These are phyloP conservation scores for Morpho helenor DNA, from an alignment of 2,888 invertebrate genomes.

Conservation along the genomic window DNA sequence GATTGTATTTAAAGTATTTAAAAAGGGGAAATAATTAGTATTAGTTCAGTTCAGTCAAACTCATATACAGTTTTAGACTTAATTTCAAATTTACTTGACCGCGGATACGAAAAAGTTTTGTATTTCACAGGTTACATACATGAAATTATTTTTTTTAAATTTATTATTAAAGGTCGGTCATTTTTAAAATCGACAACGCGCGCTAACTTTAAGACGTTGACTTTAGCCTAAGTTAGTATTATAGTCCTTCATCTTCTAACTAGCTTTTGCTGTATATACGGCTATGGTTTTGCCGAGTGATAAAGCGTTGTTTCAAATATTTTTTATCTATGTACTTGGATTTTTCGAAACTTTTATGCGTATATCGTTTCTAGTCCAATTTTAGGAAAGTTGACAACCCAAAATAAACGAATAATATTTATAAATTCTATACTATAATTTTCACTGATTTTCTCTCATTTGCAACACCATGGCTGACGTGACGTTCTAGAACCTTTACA, in stretches of 20 bases:
- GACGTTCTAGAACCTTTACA: no score
- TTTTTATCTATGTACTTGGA: conserved; percentile 42
- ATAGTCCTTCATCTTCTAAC: conserved; percentile 42
- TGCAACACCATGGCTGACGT: no score
- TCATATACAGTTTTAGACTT: no score
- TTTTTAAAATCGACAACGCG: not conserved
- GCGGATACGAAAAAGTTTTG: no score
- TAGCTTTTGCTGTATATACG: conserved; percentile 54
- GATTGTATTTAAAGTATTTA: no score
- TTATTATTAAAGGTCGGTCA: not conserved
- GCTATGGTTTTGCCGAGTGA: conserved; percentile 44
- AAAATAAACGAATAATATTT: not conserved
- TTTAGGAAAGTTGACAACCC: not conserved
- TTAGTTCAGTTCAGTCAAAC: no score
- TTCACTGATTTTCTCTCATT: not conserved
- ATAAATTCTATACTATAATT: not conserved
- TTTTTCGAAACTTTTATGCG: conserved; percentile 51
- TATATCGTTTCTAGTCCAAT: conserved; percentile 11
- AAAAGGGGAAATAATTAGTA: no score
- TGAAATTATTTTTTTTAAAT: not conserved
- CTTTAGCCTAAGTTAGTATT: conserved; percentile 36
- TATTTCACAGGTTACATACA: no score
- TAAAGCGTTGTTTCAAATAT: conserved; percentile 22
- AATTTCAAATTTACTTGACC: no score
- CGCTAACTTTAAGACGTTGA: conserved; percentile 2